Evolutionary conservation across 35 echinoderm and acorn worm species (phyloP).

Genomic region (Chiridota heheva): DNA sequence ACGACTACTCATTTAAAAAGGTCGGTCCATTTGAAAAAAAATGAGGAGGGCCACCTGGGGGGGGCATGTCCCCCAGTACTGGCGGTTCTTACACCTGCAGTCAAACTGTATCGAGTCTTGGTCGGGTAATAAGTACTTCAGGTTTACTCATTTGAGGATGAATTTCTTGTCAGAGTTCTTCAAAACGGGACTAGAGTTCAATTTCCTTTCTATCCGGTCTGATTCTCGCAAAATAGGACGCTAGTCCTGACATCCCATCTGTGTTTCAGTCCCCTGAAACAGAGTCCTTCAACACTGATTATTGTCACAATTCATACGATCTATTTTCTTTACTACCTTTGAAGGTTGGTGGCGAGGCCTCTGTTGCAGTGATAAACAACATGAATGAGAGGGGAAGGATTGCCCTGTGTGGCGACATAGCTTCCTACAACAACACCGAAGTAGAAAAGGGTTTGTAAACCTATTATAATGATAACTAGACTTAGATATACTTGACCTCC

Average conservation of each 20-base stretch:
- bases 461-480: not conserved
- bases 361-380: conserved; percentile 30
- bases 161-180: no score
- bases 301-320: not conserved
- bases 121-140: no score
- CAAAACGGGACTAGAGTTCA: no score
- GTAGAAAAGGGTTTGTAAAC: conserved; percentile 23
- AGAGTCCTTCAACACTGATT: not conserved
- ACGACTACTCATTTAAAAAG: no score
- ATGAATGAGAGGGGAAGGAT: conserved; percentile 56
- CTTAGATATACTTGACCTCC: not conserved
- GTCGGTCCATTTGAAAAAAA: no score
- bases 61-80: no score
- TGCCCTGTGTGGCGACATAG: conserved; percentile 70
- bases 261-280: not conserved
- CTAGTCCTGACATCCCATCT: not conserved
- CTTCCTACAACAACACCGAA: conserved; percentile 56
- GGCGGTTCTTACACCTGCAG: no score
- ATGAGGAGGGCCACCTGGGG: no score
- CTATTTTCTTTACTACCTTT: not conserved
- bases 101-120: no score
- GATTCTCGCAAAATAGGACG: no score
- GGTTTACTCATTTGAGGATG: no score
- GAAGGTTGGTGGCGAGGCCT: conserved; percentile 65
- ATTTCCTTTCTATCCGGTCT: no score